Evolutionary conservation across 2,797 vertebrate species (phyloP), one percentile per base, ranked within the genome.

Genomic region (Eupleurogrammus muticus): DNA sequence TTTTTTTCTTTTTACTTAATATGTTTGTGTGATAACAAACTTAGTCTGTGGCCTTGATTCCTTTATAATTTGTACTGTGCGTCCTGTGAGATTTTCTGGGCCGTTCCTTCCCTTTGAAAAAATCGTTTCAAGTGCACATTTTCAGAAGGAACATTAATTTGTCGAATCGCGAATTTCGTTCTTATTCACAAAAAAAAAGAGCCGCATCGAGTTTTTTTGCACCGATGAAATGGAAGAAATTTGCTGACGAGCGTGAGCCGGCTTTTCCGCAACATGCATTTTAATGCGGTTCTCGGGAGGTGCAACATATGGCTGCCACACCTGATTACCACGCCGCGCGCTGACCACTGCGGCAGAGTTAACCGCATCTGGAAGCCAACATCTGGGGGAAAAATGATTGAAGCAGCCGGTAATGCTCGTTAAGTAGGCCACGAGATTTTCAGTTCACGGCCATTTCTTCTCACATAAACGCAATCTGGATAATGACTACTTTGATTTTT

Each of bases 21-120:
- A 86, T 75, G 76, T 77, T 83, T 73, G 66, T 70, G 67, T 75
- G 80, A 89, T 89, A 82, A 90, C 71, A 69, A 83, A 63, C 42
- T 46, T 70, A 83, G 50, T 77, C 69, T 57, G 75, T 7, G 0
- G 77, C 60, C 70, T 80, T 68, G 70, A 74, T 84, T 60, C 51
- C 66, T 56, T 8, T 16, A 34, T 70, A 60, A 82, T 84, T 76
- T 70, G 52, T 5, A 20, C 61, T 9, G 35, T 53, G 11, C 8
- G 32, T 70, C 60, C 53, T 50, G 6, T 16, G 6, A 77, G 44
- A 48, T 63, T n/a, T 76, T 82, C 38, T 19, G 52, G 35, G 38
- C 35, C 40, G 34, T 55, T 51, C 65, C 55, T 40, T 44, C n/a
- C 9, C 49, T 34, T 5, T n/a, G n/a, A 9, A 11, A 49, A 53